Conservation (phyloP, 2,113 vertebrate species). For the Periophthalmus modestus region DNA sequence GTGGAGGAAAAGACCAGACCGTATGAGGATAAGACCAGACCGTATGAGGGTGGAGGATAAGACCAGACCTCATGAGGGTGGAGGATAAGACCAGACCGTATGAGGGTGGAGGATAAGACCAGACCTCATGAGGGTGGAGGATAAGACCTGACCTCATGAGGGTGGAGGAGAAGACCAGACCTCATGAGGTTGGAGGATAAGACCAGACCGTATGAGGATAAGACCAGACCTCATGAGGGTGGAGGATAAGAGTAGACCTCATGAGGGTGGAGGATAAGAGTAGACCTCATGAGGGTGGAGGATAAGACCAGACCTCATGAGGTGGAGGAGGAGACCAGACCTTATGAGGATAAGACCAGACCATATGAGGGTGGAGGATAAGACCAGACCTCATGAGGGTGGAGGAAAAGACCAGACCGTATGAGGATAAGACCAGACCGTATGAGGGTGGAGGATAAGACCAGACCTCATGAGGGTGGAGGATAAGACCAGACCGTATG, state of each 20-base stretch:
- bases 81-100: constrained; percentile 35
- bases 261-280: too few species aligned
- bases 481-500: constrained; percentile 37
- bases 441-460: constrained; percentile 29
- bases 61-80: constrained; percentile 32
- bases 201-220: too few species aligned
- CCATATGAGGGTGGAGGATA: too few species aligned
- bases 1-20: constrained; percentile 39
- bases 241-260: too few species aligned
- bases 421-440: constrained; percentile 40
- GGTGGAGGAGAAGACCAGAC: constrained; percentile 35
- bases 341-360: constrained; percentile 21
- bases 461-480: constrained; percentile 28
- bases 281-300: constrained; percentile 27
- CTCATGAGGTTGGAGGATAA: constrained; percentile 21
- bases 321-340: constrained; percentile 39
- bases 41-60: constrained; percentile 21
- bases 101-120: constrained; percentile 32
- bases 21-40: constrained; percentile 30
- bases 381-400: constrained; percentile 32
- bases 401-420: too few species aligned
- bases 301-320: constrained; percentile 37
- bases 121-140: constrained; percentile 28
- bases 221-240: constrained; percentile 32
- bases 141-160: constrained; percentile 35